Conservation (phyloP, 2,888 invertebrate species). For the Cepaea hortensis region DNA sequence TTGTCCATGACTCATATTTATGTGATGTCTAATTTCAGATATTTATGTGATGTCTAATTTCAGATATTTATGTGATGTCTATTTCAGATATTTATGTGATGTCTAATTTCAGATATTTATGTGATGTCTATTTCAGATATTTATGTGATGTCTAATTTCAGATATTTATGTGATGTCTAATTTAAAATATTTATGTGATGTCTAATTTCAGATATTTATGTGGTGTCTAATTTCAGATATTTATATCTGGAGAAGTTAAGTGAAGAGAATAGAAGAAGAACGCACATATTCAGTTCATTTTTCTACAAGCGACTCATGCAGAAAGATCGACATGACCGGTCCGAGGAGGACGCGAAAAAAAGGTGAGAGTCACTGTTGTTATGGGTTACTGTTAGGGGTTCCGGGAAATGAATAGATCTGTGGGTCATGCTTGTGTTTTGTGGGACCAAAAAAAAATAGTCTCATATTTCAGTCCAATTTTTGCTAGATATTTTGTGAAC, state of each 20-base stretch:
- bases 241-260: conserved; percentile 85
- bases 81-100: too few species aligned
- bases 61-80: neutral
- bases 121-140: neutral
- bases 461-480: too few species aligned
- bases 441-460: too few species aligned
- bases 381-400: neutral
- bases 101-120: too few species aligned
- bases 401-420: too few species aligned
- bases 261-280: conserved; percentile 85
- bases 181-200: neutral
- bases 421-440: too few species aligned
- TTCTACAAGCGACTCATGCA: conserved; percentile 95
- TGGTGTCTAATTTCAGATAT: conserved; percentile 78
- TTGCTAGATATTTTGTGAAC: too few species aligned
- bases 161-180: neutral
- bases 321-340: conserved; percentile 46
- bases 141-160: neutral
- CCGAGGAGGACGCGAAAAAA: conserved; percentile 50
- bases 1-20: too few species aligned
- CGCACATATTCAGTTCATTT: conserved; percentile 96
- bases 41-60: neutral
- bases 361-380: conserved; percentile 30
- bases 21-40: too few species aligned
- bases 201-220: neutral